phyloP scores from a whole-genome alignment of 2,797 vertebrate genomes.

The Characodon lateralis region DNA sequence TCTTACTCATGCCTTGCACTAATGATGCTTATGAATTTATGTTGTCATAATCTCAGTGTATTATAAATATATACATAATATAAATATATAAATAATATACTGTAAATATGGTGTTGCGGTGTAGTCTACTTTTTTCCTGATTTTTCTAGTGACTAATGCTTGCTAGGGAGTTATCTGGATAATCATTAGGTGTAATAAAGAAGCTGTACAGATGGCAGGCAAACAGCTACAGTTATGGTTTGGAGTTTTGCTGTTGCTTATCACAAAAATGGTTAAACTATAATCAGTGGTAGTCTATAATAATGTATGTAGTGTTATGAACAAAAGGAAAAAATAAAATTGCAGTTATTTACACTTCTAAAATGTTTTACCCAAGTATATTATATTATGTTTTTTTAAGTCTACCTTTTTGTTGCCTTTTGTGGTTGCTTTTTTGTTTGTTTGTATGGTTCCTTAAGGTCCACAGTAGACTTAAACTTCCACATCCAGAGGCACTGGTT shows the following conservation, averaged over 20 bases:
- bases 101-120: conserved; percentile 98
- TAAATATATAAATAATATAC: conserved; percentile 90
- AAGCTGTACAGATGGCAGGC: conserved; percentile 91
- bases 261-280: conserved; percentile 87
- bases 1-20: conserved; percentile 90
- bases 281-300: conserved; percentile 91
- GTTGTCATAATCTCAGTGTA: conserved; percentile 89
- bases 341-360: conserved; percentile 79
- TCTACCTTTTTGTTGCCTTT: conserved; percentile 14
- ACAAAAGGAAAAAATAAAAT: conserved; percentile 74
- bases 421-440: background rate
- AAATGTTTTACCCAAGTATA: conserved; percentile 48
- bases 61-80: conserved; percentile 85
- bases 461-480: conserved; percentile 24
- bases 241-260: conserved; percentile 76
- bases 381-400: conserved; percentile 35
- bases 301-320: conserved; percentile 89
- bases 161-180: conserved; percentile 89
- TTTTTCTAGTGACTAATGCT: conserved; percentile 88
- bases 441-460: background rate
- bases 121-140: conserved; percentile 89
- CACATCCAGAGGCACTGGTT: conserved; percentile 41
- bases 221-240: conserved; percentile 78
- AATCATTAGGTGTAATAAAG: conserved; percentile 75
- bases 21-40: conserved; percentile 92